Base-by-base conservation (phyloP, 2,113 vertebrate species). In the Kobus ellipsiprymnus region DNA sequence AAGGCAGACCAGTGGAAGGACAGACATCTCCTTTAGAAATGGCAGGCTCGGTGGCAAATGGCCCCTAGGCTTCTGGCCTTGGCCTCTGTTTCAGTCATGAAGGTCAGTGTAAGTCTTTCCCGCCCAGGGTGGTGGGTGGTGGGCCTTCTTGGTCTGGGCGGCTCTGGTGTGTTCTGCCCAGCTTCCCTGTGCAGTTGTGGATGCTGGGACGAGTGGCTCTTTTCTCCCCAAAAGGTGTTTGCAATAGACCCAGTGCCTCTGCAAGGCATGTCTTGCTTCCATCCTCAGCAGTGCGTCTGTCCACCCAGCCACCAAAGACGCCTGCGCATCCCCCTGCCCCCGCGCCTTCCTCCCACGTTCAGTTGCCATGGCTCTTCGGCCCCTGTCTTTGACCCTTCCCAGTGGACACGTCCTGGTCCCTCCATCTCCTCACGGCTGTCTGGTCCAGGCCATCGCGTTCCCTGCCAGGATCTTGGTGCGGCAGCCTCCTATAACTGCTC, bases 321-420 rank as follows among this genome's bases (percentile, higher is more conserved):
- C 7, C 67, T 25, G 29, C 23, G 62, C n/a, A 62, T 14, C 8
- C 2, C 44, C 27, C 52, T 3, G 40, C 25, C 80, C 27, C 57
- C n/a, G n/a, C 29, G 13, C 78, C 52, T 78, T n/a, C 36, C 27
- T 44, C 55, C 57, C 84, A 25, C 13, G 0, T 71, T 29, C n/a
- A 33, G n/a, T 17, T 5, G 1, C 84, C 1, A 0, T 2, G 8
- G 27, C 60, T 55, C 36, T 17, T 60, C 19, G n/a, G 48, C 30
- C 0, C 10, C 60, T 21, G 7, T n/a, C 27, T 8, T 29, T 13
- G 82, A n/a, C 44, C 1, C 50, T 33, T 33, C 33, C 15, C 6
- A 7, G 60, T 4, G 36, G 6, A 4, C 7, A 5, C 11, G 2
- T 7, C 36, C 7, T 12, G 0, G 7, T 87, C 48, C 54, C 60